These are phyloP conservation scores for Elephas maximus DNA, from an alignment of 2,113 vertebrate species.

Conservation along the genomic window DNA sequence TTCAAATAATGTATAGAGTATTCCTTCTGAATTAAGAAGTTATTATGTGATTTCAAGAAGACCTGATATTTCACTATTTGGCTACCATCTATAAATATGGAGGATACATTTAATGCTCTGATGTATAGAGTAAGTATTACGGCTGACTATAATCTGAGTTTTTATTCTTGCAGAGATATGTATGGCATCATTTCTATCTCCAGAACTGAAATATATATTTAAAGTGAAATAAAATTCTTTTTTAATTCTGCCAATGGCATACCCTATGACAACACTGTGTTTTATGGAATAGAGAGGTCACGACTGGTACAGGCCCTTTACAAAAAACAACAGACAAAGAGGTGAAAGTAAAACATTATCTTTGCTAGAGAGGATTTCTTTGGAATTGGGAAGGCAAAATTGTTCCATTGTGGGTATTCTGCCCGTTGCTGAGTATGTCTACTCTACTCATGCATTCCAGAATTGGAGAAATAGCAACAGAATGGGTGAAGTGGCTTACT, in stretches of 20 bases:
- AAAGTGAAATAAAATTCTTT: constrained; percentile 21
- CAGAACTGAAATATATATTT: not conserved
- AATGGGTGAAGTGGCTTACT: not conserved
- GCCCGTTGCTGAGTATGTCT: not conserved
- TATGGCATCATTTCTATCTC: not conserved
- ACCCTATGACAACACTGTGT: not conserved
- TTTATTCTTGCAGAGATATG: constrained; percentile 20
- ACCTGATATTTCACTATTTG: not conserved
- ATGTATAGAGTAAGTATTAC: not conserved
- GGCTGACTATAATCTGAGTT: not conserved
- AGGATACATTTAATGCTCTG: not conserved
- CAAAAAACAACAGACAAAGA: not conserved
- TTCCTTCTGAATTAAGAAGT: not conserved
- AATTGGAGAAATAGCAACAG: not conserved
- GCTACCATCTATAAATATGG: not conserved
- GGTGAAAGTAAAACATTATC: not conserved
- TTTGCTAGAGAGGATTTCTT: constrained; percentile 15
- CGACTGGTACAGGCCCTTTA: not conserved
- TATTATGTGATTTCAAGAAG: constrained; percentile 17
- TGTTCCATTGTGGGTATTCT: not conserved
- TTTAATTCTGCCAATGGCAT: not conserved
- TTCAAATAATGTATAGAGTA: not conserved
- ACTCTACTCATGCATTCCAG: not conserved
- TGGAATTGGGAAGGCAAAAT: not conserved
- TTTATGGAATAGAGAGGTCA: not conserved